Percentiles rank a stretch among this genome's conserved stretches.
phyloP scores from a whole-genome alignment of 30 jellyfish, hydroid and myxozoan species.

The Aurelia coerulea region DNA sequence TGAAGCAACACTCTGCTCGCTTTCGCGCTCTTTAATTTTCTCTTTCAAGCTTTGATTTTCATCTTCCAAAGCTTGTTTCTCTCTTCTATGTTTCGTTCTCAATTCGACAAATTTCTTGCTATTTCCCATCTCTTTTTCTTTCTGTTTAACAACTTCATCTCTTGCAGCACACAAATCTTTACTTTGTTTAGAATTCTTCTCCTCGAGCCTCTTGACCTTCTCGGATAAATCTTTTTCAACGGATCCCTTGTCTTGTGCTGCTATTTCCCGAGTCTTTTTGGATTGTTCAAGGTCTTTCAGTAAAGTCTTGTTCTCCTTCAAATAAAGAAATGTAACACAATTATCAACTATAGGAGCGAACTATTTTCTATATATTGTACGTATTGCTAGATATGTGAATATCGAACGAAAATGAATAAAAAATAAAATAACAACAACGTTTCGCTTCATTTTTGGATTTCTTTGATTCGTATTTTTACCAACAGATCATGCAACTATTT shows the following conservation, averaged over 20 bases:
- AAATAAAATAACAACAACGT: no score
- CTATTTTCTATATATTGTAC: no score
- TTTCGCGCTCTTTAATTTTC: neutral
- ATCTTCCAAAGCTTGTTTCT: neutral
- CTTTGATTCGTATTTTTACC: no score
- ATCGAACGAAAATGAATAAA: no score
- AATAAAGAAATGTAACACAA: neutral
- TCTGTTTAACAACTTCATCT: constrained; percentile 9
- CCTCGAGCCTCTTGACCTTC: constrained; percentile 25
- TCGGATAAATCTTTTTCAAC: neutral
- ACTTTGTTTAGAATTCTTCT: constrained; percentile 9
- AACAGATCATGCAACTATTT: no score
- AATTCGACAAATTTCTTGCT: constrained; percentile 4
- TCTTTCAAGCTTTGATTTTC: constrained; percentile 33
- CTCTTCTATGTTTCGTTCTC: constrained; percentile 9
- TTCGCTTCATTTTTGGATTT: no score
- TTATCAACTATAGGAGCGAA: no score
- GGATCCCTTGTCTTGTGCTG: constrained; percentile 15
- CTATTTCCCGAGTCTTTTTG: neutral
- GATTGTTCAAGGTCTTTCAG: constrained; percentile 5
- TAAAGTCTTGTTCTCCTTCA: constrained; percentile 11
- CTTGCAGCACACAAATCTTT: constrained; percentile 10
- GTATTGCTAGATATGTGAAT: no score
- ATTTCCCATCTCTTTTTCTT: constrained; percentile 2
- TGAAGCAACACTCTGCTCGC: neutral